Evolutionary conservation across 2,888 invertebrate genomes (phyloP).

Genomic region (Lobophora halterata): DNA sequence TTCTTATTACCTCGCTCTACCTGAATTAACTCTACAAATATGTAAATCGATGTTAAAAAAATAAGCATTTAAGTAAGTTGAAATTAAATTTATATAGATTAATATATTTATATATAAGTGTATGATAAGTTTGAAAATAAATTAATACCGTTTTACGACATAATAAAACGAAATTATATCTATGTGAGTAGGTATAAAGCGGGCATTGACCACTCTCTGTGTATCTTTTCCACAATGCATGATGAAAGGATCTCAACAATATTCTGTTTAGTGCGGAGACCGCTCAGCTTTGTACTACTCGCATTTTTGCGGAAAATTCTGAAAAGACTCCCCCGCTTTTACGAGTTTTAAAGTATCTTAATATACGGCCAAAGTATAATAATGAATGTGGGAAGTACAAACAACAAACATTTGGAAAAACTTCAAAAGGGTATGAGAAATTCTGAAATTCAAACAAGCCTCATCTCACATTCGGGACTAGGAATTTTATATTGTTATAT

Average conservation of each 20-base stretch:
- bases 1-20: too few relatives aligned
- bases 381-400: constrained; percentile 1
- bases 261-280: constrained; percentile 20
- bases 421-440: neutral
- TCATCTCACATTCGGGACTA: too few relatives aligned
- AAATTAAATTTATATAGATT: too few relatives aligned
- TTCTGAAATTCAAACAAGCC: neutral
- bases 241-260: constrained; percentile 19
- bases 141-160: too few relatives aligned
- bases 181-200: constrained; percentile 10
- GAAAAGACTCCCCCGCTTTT: constrained; percentile 8
- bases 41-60: too few relatives aligned
- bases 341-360: constrained; percentile 8
- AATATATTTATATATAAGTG: too few relatives aligned
- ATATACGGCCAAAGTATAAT: constrained; percentile 1
- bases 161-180: too few relatives aligned
- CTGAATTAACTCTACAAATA: too few relatives aligned
- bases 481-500: too few relatives aligned
- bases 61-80: too few relatives aligned
- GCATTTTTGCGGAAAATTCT: constrained; percentile 12
- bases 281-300: constrained; percentile 11
- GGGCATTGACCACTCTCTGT: neutral
- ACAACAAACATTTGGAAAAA: constrained; percentile 1
- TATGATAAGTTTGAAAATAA: too few relatives aligned
- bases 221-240: neutral